Base-by-base conservation (phyloP, 2,797 vertebrate genomes). In the Microctenopoma steveboyesi region DNA sequence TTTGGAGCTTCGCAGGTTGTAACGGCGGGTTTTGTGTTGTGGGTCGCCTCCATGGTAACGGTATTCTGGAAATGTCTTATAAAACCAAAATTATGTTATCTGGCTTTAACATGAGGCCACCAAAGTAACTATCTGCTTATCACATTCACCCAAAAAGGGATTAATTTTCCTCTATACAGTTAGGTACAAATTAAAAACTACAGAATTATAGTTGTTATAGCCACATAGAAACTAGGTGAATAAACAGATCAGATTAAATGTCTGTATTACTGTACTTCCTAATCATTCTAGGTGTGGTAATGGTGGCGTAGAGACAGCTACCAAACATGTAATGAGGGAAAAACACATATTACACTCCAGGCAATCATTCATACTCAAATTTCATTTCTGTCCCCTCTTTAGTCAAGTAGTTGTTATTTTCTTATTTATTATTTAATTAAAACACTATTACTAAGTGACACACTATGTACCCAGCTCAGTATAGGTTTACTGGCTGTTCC, bases 401-500 rank as follows among this genome's bases (percentile, higher is more conserved):
- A 42, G 30, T 1, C 52, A 64, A 64, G 72, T 18, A 50, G 3
- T 42, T 64, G 52, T 7, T 46, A 53, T 45, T 18, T 35, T 64
- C 16, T 40, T 33, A 69, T 66, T 73, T 37, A 72, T 80, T 52
- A 69, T 70, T 72, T 70, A n/a, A 74, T 79, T 71, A 80, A 64
- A 64, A 61, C 79, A 75, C 64, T 43, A 73, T 77, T 79, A 80
- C 84, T 88, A 45, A 78, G 54, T 72, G 67, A 83, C 74, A 86
- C 74, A 63, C 51, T 0, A 4, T 72, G 77, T 88, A 70, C 85
- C 59, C 77, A 72, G 69, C 79, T 68, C 25, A 15, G 86, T 86
- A 79, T 91, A 86, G 82, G 69, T 85, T 87, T 85, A 86, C 87
- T 87, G 90, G 67, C 62, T 51, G 63, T 52, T 84, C 91, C 86